These are phyloP conservation scores for Artemia sinica DNA, from an alignment of 2,888 invertebrate species.

Conservation along the genomic window DNA sequence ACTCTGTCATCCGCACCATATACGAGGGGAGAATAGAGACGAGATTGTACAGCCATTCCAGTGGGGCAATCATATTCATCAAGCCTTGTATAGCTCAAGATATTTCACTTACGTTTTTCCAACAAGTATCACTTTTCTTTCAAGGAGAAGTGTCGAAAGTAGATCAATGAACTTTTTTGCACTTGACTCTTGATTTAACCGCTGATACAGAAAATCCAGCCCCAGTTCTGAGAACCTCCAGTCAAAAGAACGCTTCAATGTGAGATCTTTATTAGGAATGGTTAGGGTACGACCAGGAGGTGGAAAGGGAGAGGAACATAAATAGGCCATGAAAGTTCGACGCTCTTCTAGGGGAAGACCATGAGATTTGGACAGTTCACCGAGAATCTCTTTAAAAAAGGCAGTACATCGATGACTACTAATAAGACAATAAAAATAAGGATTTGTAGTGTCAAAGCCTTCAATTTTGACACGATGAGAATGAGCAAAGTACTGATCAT, in stretches of 20 bases:
- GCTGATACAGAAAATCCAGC: not conserved
- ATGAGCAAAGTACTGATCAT: not conserved
- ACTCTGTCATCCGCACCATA: not conserved
- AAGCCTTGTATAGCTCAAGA: not conserved
- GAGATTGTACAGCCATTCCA: not conserved
- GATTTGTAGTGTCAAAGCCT: not conserved
- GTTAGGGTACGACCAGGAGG: not conserved
- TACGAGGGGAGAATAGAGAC: not conserved
- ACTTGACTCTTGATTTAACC: not conserved
- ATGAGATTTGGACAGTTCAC: not conserved
- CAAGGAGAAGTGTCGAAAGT: not conserved
- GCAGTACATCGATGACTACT: constrained; percentile 4
- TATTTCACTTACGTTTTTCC: not conserved
- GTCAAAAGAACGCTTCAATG: not conserved
- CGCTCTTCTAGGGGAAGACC: constrained; percentile 4
- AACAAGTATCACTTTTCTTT: not conserved
- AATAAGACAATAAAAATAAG: not conserved
- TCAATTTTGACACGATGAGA: not conserved
- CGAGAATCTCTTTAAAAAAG: not conserved
- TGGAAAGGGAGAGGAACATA: not conserved
- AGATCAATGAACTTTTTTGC: not conserved
- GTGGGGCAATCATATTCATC: not conserved
- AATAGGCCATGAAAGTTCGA: not conserved
- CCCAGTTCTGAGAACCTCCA: constrained; percentile 2
- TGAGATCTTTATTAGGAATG: not conserved